Conservation (phyloP, 2,797 vertebrate genomes). For the Enteromius radiatus region DNA sequence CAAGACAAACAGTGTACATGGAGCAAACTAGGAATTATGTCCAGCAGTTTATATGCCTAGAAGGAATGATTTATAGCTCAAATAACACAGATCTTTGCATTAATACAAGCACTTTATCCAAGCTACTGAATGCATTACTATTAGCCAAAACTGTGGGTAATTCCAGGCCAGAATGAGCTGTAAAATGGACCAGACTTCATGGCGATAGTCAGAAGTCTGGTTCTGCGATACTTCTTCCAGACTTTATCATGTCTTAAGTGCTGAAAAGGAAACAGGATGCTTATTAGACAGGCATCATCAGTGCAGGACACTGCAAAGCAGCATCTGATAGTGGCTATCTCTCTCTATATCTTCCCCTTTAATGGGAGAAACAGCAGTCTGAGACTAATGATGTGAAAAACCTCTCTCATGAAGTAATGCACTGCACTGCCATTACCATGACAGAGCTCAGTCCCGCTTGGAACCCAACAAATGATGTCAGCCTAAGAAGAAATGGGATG, state of each 20-base stretch:
- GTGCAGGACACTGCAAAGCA: slow-evolving; percentile 54
- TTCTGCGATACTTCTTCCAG: slow-evolving; percentile 10
- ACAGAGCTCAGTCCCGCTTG: slow-evolving; percentile 29
- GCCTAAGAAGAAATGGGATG: neutral
- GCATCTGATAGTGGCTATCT: slow-evolving; percentile 58
- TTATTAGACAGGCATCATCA: slow-evolving; percentile 61
- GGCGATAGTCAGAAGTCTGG: slow-evolving; percentile 6
- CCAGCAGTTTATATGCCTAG: neutral
- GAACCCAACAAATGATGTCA: neutral
- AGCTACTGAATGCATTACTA: neutral
- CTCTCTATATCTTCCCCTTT: slow-evolving; percentile 39
- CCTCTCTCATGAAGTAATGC: slow-evolving; percentile 45
- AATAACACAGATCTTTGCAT: neutral
- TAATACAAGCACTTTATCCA: neutral
- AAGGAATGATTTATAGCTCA: neutral
- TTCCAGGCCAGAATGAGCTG: neutral
- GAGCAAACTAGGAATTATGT: neutral
- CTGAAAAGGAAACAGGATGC: slow-evolving; percentile 61
- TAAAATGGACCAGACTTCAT: slow-evolving; percentile 22
- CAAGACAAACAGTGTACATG: neutral
- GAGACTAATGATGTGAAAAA: slow-evolving; percentile 59
- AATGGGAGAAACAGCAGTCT: slow-evolving; percentile 53
- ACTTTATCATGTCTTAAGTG: slow-evolving; percentile 56
- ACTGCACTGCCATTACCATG: slow-evolving; percentile 47
- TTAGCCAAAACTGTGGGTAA: neutral